Percentiles rank a stretch among this genome's conserved stretches.
Conservation (phyloP, 2,888 invertebrate genomes). For the Tholera decimalis region DNA sequence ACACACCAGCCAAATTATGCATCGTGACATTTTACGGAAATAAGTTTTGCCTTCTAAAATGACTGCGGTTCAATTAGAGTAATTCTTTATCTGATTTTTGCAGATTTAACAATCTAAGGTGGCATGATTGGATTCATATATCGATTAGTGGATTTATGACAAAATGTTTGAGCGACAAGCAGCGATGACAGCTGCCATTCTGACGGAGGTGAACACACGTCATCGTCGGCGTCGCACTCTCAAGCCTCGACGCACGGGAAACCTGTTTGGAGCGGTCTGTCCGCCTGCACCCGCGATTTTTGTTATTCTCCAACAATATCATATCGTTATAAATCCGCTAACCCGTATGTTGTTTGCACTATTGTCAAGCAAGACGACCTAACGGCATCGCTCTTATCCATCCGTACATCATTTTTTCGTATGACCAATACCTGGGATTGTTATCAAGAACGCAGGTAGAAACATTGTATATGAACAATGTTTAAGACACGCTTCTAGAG, state of each 20-base stretch:
- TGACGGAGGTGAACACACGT: slow-evolving; percentile 69
- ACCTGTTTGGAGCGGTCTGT: slow-evolving; percentile 81
- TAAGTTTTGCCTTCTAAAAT: background rate
- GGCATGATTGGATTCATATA: slow-evolving; percentile 10
- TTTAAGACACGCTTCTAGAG: slow-evolving; percentile 32
- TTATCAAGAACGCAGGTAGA: slow-evolving; percentile 78
- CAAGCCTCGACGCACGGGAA: slow-evolving; percentile 75
- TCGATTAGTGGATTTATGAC: slow-evolving; percentile 42
- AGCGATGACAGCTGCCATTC: slow-evolving; percentile 76
- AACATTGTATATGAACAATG: slow-evolving; percentile 41
- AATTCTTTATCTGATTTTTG: background rate
- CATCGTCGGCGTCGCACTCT: slow-evolving; percentile 64
- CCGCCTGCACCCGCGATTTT: slow-evolving; percentile 79
- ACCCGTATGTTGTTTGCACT: slow-evolving; percentile 74
- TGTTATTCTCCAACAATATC: slow-evolving; percentile 76
- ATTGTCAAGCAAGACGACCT: slow-evolving; percentile 87
- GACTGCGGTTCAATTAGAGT: background rate
- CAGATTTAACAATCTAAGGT: background rate
- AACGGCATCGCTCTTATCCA: slow-evolving; percentile 87
- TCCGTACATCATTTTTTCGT: slow-evolving; percentile 83
- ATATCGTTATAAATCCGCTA: slow-evolving; percentile 82
- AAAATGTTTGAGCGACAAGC: slow-evolving; percentile 40
- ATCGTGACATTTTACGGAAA: background rate
- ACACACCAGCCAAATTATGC: background rate
- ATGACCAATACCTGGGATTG: slow-evolving; percentile 75